phyloP scores from a whole-genome alignment of 2,888 invertebrate genomes.

The Diloba caeruleocephala region DNA sequence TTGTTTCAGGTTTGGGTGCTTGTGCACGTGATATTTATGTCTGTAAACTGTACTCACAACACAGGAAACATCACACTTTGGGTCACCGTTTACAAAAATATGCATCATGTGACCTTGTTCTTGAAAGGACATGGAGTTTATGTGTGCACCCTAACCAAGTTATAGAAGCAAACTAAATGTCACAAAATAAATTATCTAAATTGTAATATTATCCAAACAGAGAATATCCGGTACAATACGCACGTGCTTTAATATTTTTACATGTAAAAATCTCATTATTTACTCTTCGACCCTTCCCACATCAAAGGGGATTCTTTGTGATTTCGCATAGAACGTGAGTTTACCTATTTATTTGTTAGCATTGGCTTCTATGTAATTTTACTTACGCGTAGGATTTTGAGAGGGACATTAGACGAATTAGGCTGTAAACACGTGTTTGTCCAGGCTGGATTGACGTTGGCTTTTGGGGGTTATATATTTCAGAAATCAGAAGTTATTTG shows the following conservation, averaged over 20 bases:
- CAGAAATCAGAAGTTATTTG: too few relatives aligned
- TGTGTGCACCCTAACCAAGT: neutral
- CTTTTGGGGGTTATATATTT: too few relatives aligned
- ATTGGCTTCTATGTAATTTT: constrained; percentile 29
- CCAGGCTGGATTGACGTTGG: neutral
- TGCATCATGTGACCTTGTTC: too few relatives aligned
- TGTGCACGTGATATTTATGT: too few relatives aligned
- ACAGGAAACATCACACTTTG: too few relatives aligned
- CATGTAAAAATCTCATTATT: constrained; percentile 40
- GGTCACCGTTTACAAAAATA: too few relatives aligned
- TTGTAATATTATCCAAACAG: constrained; percentile 33
- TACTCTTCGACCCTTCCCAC: constrained; percentile 29
- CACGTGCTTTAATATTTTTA: constrained; percentile 40
- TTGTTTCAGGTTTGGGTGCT: too few relatives aligned
- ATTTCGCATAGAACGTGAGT: constrained; percentile 35
- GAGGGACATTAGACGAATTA: constrained; percentile 1
- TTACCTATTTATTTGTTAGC: constrained; percentile 29
- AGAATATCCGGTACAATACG: constrained; percentile 23
- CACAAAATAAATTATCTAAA: constrained; percentile 34
- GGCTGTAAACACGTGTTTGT: neutral
- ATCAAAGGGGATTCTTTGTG: constrained; percentile 40
- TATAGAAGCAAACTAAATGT: constrained; percentile 10
- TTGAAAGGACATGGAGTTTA: too few relatives aligned
- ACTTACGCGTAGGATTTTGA: constrained; percentile 1
- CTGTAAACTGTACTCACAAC: too few relatives aligned